Percentiles rank a stretch among this genome's conserved stretches.
Conservation (phyloP, 2,113 vertebrate species). For the Colaptes auratus region DNA sequence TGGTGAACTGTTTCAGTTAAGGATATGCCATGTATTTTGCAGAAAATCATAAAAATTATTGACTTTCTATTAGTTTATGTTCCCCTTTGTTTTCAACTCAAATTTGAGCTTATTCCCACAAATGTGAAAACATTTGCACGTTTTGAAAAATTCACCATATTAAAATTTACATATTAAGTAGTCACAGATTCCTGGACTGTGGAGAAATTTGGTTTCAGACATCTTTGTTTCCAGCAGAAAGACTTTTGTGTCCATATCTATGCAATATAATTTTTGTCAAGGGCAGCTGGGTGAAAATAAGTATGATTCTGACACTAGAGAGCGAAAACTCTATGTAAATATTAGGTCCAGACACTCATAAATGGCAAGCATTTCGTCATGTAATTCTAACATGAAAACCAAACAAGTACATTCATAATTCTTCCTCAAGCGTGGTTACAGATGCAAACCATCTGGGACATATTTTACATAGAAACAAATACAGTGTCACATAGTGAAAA, state of each 20-base stretch:
- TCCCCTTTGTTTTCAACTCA: background rate
- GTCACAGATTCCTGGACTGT: background rate
- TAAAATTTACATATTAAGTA: background rate
- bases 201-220: background rate
- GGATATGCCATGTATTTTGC: background rate
- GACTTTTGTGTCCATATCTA: background rate
- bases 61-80: background rate
- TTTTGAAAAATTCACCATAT: background rate
- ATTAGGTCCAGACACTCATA: background rate
- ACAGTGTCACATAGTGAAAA: constrained; percentile 17
- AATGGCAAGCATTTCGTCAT: background rate
- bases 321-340: constrained; percentile 5
- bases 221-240: background rate
- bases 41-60: background rate
- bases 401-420: constrained; percentile 7
- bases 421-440: background rate
- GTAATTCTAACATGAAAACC: background rate
- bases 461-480: constrained; percentile 40
- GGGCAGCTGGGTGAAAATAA: background rate
- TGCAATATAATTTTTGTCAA: background rate
- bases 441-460: constrained; percentile 46
- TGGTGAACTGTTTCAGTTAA: background rate
- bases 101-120: background rate
- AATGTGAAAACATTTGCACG: background rate
- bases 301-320: background rate